Percentiles rank a stretch among this genome's conserved stretches.
Conservation (phyloP, 2,113 vertebrate species). For the Cricetomys ansorgei region DNA sequence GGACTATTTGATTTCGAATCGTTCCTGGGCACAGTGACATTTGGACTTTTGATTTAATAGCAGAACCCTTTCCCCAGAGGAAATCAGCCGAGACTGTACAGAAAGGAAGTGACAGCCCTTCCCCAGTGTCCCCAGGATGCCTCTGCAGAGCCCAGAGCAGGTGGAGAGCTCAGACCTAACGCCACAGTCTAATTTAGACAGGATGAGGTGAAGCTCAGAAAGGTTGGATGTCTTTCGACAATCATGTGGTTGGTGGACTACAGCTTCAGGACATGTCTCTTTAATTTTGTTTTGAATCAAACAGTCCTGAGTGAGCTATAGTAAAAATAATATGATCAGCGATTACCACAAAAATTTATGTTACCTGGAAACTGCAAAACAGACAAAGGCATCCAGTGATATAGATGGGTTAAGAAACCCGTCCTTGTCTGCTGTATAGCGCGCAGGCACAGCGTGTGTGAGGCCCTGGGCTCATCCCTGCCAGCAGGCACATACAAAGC, state of each 20-base stretch:
- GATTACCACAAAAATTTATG: background rate
- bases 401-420: background rate
- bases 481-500: background rate
- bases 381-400: background rate
- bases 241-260: background rate
- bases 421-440: background rate
- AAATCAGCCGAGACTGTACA: background rate
- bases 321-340: background rate
- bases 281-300: background rate
- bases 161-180: too few relatives aligned
- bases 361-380: background rate
- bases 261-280: background rate
- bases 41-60: background rate
- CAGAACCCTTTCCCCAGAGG: background rate
- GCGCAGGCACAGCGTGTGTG: background rate
- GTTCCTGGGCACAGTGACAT: background rate
- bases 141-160: background rate
- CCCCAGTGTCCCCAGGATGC: background rate
- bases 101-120: fast-evolving
- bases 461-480: too few relatives aligned
- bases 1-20: background rate
- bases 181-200: background rate
- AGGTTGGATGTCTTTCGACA: too few relatives aligned
- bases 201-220: background rate
- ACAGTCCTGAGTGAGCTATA: background rate